Conservation (phyloP, 2,888 invertebrate genomes). For the Melanargia galathea region DNA sequence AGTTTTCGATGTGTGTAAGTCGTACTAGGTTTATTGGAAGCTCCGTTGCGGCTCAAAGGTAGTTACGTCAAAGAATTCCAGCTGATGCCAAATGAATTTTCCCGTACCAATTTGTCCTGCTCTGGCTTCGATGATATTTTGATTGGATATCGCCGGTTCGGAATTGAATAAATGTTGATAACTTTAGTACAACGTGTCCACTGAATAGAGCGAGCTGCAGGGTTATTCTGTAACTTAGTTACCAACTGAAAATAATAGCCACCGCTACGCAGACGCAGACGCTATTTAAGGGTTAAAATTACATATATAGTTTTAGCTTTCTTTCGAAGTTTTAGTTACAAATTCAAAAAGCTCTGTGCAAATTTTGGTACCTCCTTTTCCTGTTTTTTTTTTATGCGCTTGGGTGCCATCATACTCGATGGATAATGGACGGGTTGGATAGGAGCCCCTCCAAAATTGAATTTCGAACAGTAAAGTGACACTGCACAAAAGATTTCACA, state of each 20-base stretch:
- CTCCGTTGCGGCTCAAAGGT: background rate
- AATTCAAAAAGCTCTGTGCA: too few relatives aligned
- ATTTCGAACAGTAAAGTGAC: background rate
- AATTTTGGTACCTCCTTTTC: too few relatives aligned
- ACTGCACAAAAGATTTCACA: background rate
- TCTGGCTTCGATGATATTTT: background rate
- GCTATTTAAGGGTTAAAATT: too few relatives aligned
- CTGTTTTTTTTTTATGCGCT: background rate
- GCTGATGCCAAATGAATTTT: background rate
- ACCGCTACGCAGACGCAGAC: too few relatives aligned
- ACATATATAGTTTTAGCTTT: too few relatives aligned
- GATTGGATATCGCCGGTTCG: constrained; percentile 9
- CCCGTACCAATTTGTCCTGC: background rate
- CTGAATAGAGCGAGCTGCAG: too few relatives aligned
- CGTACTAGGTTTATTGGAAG: background rate
- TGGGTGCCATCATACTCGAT: background rate
- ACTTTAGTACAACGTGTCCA: too few relatives aligned
- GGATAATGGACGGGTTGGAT: background rate
- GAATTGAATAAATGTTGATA: background rate
- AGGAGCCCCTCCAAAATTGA: too few relatives aligned
- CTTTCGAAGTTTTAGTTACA: too few relatives aligned
- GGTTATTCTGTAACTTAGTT: too few relatives aligned
- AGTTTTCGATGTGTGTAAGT: background rate
- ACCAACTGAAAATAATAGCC: too few relatives aligned
- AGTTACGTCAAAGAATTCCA: constrained; percentile 4